Evolutionary conservation across 2,113 vertebrate species (phyloP), one percentile per base, ranked within the genome.

Genomic region (Nymphicus hollandicus): DNA sequence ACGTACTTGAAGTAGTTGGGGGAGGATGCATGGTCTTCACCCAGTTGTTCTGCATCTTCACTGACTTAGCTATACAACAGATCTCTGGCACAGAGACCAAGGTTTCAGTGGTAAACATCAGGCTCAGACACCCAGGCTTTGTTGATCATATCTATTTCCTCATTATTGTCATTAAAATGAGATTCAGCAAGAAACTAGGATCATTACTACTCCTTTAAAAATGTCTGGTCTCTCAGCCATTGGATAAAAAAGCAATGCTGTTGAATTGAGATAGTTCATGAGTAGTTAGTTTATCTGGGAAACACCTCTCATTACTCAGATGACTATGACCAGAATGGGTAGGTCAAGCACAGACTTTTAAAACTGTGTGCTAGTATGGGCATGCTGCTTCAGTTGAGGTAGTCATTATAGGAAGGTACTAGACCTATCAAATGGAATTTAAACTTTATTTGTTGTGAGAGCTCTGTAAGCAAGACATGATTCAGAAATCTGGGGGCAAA

Each of bases 1-100:
- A 4, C 2, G 0, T 12, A n/a, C 41, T 18, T 49, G 65, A 11
- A 20, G 35, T 5, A 52, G 24, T 0, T 76, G 66, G 31, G 43
- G 27, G 11, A 65, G 23, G 56, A 55, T 81, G 18, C 39, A 41
- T 73, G 56, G 17, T 56, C 68, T 68, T 61, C 35, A 35, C 33
- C 13, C 22, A 18, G 7, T 43, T 68, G 27, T 72, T 55, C 58
- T 82, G 39, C 52, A 12, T 5, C 82, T 71, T 43, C 60, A 20
- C 37, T n/a, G 17, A 19, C 46, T 29, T 50, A 71, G 64, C 69
- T 70, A 22, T 60, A 22, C 16, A 37, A 13, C 19, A 33, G 19
- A 64, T 24, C 27, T 37, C 33, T 41, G 50, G 35, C 53, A 33
- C 24, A 13, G 28, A 60, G 20, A 53, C 25, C 15, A 3, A 27